A percentile compares a stretch with the other conserved stretches of the same genome.
phyloP scores from a whole-genome alignment of 2,113 vertebrate genomes.

The Gobio gobio region DNA sequence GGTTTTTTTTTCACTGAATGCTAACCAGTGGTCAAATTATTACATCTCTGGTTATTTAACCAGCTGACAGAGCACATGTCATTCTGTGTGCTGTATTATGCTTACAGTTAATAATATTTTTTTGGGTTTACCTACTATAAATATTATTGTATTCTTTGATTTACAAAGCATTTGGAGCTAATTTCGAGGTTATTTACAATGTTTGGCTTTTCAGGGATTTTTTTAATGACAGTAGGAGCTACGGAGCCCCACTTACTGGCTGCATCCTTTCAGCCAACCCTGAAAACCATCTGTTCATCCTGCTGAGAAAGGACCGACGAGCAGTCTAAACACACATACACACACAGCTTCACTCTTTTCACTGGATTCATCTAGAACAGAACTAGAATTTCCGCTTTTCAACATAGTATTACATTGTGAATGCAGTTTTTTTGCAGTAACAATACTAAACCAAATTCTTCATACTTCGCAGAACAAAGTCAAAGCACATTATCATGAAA shows the following conservation, averaged over 20 bases:
- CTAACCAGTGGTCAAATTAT: neutral
- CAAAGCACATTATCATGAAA: neutral
- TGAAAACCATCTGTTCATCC: conserved; percentile 78
- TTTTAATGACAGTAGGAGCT: conserved; percentile 48
- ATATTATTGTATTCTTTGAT: neutral
- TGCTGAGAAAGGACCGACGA: conserved; percentile 66
- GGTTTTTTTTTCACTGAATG: neutral
- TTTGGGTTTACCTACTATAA: neutral
- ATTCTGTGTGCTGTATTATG: neutral
- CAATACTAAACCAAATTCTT: neutral
- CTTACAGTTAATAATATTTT: neutral
- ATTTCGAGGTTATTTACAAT: neutral
- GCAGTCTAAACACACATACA: conserved; percentile 55
- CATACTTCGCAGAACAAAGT: neutral
- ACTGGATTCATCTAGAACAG: neutral
- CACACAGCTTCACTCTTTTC: conserved; percentile 14
- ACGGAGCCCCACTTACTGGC: conserved; percentile 70
- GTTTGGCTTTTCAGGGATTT: conserved; percentile 28
- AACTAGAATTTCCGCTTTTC: neutral
- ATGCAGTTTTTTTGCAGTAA: neutral
- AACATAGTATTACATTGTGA: neutral
- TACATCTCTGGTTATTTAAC: neutral
- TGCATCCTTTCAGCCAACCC: conserved; percentile 68
- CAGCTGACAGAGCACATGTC: no score
- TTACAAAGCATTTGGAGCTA: neutral